Conservation (phyloP, 1,140 invertebrate species). For the Popillia japonica region DNA sequence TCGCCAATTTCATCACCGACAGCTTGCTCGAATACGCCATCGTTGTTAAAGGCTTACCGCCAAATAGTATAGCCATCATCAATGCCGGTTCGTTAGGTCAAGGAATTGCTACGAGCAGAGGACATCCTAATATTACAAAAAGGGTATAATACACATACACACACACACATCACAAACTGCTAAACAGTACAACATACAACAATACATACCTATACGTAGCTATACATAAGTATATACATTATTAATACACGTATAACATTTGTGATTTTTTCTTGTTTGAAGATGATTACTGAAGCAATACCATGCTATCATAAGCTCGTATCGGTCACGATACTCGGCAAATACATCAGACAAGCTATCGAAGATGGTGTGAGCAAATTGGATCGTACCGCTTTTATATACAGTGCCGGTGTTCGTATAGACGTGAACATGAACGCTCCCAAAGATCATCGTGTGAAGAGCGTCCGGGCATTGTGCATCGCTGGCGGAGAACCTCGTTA, state of each 20-base stretch:
- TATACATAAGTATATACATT: too few species aligned
- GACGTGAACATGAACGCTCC: background rate
- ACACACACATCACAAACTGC: too few species aligned
- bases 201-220: too few species aligned
- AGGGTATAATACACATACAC: too few species aligned
- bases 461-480: background rate
- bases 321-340: background rate
- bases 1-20: constrained; percentile 8
- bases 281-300: background rate
- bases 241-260: too few species aligned
- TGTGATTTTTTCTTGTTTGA: background rate
- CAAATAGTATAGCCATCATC: background rate
- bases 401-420: background rate
- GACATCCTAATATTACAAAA: background rate
- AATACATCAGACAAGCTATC: background rate
- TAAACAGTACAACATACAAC: too few species aligned
- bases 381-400: background rate
- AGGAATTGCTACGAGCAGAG: background rate
- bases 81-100: background rate
- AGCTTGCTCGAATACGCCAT: background rate
- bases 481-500: background rate
- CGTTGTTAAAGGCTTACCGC: too few species aligned
- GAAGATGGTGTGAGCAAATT: background rate
- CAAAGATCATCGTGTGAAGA: background rate
- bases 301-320: background rate